Conservation (phyloP, 2,113 vertebrate genomes). For the Gyps fulvus region DNA sequence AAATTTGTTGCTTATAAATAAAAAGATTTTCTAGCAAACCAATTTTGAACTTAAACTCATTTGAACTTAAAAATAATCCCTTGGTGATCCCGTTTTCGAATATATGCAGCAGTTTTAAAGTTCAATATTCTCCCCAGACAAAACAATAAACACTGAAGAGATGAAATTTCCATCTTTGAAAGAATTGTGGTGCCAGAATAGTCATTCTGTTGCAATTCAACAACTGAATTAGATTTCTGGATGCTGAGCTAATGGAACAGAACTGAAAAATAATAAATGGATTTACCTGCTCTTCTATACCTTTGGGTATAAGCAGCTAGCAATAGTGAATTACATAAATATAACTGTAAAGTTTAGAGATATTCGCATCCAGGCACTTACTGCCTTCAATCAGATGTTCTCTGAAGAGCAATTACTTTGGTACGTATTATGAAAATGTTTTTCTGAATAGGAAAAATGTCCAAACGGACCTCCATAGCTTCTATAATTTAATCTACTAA, state of each 20-base stretch:
- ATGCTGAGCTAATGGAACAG: slow-evolving; percentile 6
- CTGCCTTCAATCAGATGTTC: neutral
- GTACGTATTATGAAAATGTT: neutral
- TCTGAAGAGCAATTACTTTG: slow-evolving; percentile 8
- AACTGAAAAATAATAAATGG: slow-evolving; percentile 27
- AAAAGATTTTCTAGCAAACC: neutral
- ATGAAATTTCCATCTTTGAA: slow-evolving; percentile 38
- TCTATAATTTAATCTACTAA: neutral
- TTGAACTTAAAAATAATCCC: neutral
- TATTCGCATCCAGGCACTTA: neutral
- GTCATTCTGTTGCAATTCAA: slow-evolving; percentile 6
- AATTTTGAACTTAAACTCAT: neutral
- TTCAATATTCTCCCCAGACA: slow-evolving; percentile 28
- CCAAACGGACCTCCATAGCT: neutral
- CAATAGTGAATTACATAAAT: neutral
- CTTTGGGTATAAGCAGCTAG: neutral
- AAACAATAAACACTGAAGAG: slow-evolving; percentile 24
- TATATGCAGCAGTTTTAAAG: neutral
- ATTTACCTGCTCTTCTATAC: neutral
- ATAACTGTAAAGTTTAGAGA: neutral
- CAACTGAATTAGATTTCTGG: slow-evolving; percentile 38
- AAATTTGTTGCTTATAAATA: neutral
- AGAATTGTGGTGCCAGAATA: neutral
- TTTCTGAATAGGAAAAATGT: neutral
- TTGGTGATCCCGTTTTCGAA: neutral